Base-by-base conservation (phyloP, 2,888 invertebrate genomes). In the Drosophila ustulata region DNA sequence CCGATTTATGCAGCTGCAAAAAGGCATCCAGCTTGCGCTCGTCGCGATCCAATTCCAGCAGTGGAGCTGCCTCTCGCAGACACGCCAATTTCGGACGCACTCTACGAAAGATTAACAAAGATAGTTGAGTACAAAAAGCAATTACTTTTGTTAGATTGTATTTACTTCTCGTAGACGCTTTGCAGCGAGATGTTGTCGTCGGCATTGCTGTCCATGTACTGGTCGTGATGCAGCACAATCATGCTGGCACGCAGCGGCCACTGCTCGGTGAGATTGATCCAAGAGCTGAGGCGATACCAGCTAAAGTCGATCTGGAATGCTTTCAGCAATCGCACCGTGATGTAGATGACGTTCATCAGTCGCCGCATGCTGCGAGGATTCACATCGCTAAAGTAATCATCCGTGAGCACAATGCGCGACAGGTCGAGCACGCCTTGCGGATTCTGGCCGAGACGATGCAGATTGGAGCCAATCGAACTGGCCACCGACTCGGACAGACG, bases 261-360 rank as follows among this genome's bases (percentile, higher is more conserved):
- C 92, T 99, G 99, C 91, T 99, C 99, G 0, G 99, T 98, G 64
- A 99, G 95, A 93, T 99, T 99, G 80, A 99, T 97, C 99, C 99
- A 99, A 66, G 98, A 97, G 71, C 98, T 98, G 83, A 99, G 94
- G 85, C 98, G 96, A 93, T 98, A 98, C 99, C 99, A 99, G 93
- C 98, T 98, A 93, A 99, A 99, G 92, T 99, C 99, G 82, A 99
- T 97, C 93, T 98, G 98, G 94, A 99, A 99, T 90, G 99, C 98
- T 94, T 99, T 97, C 81, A 99, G 94, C 78, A 99, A 94, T 61
- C 99, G 96, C 74, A 98, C 98, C 69, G 98, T 98, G 58, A 99
- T 96, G 89, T 98, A 98, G 61, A 99, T 96, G 66, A 99, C 98
- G 93, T 99, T 99, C 97, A 99, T 98, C 26, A 99, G 94, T 58